phyloP scores from a whole-genome alignment of 2,888 invertebrate genomes.

The Metellina segmentata region DNA sequence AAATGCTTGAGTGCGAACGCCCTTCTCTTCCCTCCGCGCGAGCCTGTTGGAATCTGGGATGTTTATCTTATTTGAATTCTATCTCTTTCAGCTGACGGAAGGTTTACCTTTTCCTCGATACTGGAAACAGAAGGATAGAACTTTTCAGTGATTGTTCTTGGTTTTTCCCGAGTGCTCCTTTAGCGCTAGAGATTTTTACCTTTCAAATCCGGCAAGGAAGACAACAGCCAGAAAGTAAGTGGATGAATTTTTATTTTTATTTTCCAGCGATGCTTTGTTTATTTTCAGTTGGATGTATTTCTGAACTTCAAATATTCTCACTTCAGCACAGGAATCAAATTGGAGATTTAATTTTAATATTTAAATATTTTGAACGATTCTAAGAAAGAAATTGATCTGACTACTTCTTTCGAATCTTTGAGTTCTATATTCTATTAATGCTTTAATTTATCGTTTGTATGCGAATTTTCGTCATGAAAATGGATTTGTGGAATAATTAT shows the following conservation, averaged over 20 bases:
- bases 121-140: slow-evolving; percentile 13
- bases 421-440: no score
- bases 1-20: slow-evolving; percentile 25
- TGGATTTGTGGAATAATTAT: no score
- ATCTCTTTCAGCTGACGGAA: slow-evolving; percentile 3
- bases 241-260: neutral
- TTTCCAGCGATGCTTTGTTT: neutral
- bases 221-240: slow-evolving; percentile 64
- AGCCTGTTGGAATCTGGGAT: slow-evolving; percentile 43
- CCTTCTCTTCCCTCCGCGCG: neutral
- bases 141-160: slow-evolving; percentile 22
- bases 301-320: no score
- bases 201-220: slow-evolving; percentile 24
- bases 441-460: no score
- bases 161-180: slow-evolving; percentile 25
- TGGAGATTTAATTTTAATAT: no score
- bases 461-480: no score
- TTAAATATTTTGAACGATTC: no score
- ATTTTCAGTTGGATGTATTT: no score
- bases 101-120: slow-evolving; percentile 8
- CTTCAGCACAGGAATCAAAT: no score
- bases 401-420: no score
- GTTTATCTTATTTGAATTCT: slow-evolving; percentile 39
- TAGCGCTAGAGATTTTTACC: neutral
- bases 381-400: no score